phyloP scores from a whole-genome alignment of 2,797 vertebrate genomes.

The Haliaeetus albicilla region DNA sequence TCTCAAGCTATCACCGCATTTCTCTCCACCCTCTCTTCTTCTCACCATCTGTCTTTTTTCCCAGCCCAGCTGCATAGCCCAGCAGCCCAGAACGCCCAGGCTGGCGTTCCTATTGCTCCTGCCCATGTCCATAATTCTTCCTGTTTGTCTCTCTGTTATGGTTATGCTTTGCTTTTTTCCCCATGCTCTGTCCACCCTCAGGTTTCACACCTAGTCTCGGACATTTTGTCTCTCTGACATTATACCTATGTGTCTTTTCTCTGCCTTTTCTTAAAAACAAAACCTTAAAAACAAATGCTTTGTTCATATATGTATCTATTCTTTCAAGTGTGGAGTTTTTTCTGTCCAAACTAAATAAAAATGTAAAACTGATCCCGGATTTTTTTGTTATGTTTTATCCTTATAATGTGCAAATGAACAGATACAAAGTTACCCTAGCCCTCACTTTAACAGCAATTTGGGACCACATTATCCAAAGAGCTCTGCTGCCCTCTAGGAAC shows the following conservation, averaged over 20 bases:
- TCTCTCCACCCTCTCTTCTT: neutral
- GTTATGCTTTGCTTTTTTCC: neutral
- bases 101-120: neutral
- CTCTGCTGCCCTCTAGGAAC: too few species aligned
- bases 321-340: too few species aligned
- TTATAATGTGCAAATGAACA: neutral
- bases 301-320: too few species aligned
- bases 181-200: too few species aligned
- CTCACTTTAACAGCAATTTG: too few species aligned
- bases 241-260: too few species aligned
- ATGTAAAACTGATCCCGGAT: rapidly evolving
- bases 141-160: neutral
- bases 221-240: too few species aligned
- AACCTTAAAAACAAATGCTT: too few species aligned
- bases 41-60: neutral
- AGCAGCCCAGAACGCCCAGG: too few species aligned
- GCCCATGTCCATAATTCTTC: neutral
- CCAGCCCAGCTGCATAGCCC: neutral
- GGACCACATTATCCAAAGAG: neutral
- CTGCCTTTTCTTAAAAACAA: too few species aligned
- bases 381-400: neutral
- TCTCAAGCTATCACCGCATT: neutral
- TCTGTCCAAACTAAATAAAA: neutral
- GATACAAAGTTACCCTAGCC: neutral
- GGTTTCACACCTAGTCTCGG: too few species aligned